A percentile compares a stretch with the other conserved stretches of the same genome.
These are phyloP conservation scores for Lepisosteus osseus DNA, from an alignment of 2,113 vertebrate genomes.

Conservation along the genomic window DNA sequence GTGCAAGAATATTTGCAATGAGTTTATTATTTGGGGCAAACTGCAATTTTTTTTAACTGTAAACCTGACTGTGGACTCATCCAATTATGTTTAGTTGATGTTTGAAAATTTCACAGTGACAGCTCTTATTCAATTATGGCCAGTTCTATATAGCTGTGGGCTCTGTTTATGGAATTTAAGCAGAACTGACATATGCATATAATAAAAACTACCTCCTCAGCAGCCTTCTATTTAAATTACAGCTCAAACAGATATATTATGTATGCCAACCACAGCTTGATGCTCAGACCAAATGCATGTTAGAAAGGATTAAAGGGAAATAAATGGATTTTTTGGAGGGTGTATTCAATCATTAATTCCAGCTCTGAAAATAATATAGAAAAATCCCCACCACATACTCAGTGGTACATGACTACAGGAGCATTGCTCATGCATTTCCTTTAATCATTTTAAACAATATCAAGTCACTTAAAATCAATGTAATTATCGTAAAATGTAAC, in stretches of 20 bases:
- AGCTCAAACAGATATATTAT: slow-evolving; percentile 6
- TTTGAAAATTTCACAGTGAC: slow-evolving; percentile 5
- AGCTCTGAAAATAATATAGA: background rate
- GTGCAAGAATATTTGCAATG: background rate
- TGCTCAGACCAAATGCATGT: background rate
- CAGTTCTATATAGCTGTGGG: background rate
- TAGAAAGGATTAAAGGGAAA: slow-evolving; percentile 8
- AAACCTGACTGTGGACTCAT: background rate
- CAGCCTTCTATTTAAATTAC: background rate
- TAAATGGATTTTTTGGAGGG: background rate
- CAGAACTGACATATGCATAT: slow-evolving; percentile 1
- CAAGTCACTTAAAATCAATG: too few species aligned
- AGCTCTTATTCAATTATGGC: background rate
- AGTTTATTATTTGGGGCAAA: background rate
- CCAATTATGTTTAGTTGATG: slow-evolving; percentile 3
- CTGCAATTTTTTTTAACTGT: background rate
- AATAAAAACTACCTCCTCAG: background rate
- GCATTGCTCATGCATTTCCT: too few species aligned
- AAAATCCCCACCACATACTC: background rate
- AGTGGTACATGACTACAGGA: background rate
- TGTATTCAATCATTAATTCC: background rate
- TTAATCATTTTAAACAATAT: too few species aligned
- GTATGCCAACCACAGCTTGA: slow-evolving; percentile 2
- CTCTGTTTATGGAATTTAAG: background rate
- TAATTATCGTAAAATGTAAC: too few species aligned